These are phyloP conservation scores for Bombus sylvicola DNA, from an alignment of 1,140 invertebrate species.

Conservation along the genomic window DNA sequence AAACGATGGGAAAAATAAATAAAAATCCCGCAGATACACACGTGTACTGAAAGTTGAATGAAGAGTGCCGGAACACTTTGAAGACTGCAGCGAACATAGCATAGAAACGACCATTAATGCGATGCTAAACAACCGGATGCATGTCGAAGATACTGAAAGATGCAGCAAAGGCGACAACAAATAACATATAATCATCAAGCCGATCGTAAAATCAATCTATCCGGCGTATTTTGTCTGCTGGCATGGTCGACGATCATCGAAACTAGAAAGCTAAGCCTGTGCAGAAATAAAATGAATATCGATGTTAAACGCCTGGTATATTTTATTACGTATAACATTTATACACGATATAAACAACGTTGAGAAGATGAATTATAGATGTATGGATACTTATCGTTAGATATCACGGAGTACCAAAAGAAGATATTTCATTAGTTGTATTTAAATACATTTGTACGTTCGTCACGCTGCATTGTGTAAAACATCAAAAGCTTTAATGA, in stretches of 20 bases:
- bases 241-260: background rate
- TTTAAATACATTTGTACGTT: no score
- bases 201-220: background rate
- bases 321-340: background rate
- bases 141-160: background rate
- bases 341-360: background rate
- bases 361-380: background rate
- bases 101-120: slow-evolving; percentile 1
- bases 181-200: background rate
- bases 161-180: background rate
- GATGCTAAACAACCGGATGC: background rate
- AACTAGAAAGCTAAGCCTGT: background rate
- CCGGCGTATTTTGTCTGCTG: background rate
- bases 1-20: background rate
- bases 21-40: background rate
- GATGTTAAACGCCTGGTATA: no score
- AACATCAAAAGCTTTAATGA: no score
- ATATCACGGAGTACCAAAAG: no score
- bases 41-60: background rate
- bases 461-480: no score
- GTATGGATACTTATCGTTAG: background rate
- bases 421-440: no score
- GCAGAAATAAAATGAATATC: background rate
- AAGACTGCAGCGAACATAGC: background rate
- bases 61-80: background rate